Conservation (phyloP, 2,113 vertebrate species). For the Tiliqua scincoides region DNA sequence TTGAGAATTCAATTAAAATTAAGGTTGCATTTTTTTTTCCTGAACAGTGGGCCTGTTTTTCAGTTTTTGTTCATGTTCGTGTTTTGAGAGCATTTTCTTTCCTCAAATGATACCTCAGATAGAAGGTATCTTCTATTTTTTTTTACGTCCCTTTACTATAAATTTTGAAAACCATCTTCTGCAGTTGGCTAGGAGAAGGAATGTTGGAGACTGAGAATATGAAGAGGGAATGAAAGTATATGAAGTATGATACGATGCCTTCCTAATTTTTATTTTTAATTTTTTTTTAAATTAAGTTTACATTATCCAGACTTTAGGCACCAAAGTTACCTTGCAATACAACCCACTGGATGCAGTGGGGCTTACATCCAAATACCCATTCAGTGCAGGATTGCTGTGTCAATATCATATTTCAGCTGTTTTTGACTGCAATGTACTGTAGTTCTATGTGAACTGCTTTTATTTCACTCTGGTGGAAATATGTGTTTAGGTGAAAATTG, state of each 20-base stretch:
- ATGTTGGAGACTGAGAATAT: not conserved
- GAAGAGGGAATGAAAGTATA: not conserved
- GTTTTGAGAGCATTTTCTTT: not conserved
- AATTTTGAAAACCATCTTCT: not conserved
- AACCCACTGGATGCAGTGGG: too few species aligned
- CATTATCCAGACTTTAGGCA: not conserved
- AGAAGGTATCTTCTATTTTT: not conserved
- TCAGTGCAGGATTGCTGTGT: too few species aligned
- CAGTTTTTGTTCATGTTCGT: not conserved
- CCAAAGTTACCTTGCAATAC: too few species aligned
- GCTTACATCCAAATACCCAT: too few species aligned
- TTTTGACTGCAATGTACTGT: not conserved
- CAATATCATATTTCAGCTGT: not conserved
- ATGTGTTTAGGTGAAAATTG: not conserved
- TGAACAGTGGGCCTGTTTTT: not conserved
- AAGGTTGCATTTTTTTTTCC: not conserved
- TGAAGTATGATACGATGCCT: not conserved
- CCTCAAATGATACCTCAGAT: not conserved
- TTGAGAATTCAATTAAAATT: not conserved
- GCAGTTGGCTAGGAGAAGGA: not conserved
- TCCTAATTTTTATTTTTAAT: rapidly evolving
- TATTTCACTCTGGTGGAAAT: not conserved
- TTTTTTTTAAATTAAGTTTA: not conserved
- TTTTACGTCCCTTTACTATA: not conserved
- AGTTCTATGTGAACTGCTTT: not conserved